Evolutionary conservation across 2,113 vertebrate genomes (phyloP), one percentile per base, ranked within the genome.

Genomic region (Anolis sagrei): DNA sequence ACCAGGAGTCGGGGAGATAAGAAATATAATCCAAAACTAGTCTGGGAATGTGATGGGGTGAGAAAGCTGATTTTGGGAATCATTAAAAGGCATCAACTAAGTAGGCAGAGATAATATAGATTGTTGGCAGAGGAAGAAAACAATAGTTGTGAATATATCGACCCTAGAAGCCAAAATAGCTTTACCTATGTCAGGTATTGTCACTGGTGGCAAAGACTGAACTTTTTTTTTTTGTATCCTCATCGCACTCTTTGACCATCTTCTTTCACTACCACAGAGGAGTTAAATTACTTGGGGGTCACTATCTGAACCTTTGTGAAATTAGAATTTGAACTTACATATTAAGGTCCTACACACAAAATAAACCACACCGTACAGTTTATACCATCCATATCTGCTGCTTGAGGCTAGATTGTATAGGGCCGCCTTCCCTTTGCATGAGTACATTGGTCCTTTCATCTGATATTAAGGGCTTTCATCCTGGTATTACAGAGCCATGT

Each of bases 401-500:
- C 29, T 80, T 72, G 69, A 86, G n/a, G 6, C 14, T 74, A 23
- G n/a, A 27, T 13, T 74, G 23, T 74, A 70, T 14, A 13, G n/a
- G 64, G 70, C 27, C 48, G 36, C 34, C 32, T 81, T 62, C 4
- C 36, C 44, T 18, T 23, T 49, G 81, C 34, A 11, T 61, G 34
- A 2, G 1, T 25, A n/a, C 64, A 62, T 36, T 44, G n/a, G 29
- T 19, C 44, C 27, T 73, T 90, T 85, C n/a, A 62, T 10, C 78
- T 84, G 64, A 66, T 27, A 29, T 0, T 0, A 74, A 79, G 77
- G 39, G 69, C 70, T 83, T 90, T 16, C 70, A 10, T 84, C 86
- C 14, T 86, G 82, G 29, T 5, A 14, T 84, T 75, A 36, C 77
- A 88, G 86, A 73, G n/a, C 25, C 77, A 75, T 21, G 25, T 32